Evolutionary conservation across 2,113 vertebrate species (phyloP).

Genomic region (Heloderma charlesbogerti): DNA sequence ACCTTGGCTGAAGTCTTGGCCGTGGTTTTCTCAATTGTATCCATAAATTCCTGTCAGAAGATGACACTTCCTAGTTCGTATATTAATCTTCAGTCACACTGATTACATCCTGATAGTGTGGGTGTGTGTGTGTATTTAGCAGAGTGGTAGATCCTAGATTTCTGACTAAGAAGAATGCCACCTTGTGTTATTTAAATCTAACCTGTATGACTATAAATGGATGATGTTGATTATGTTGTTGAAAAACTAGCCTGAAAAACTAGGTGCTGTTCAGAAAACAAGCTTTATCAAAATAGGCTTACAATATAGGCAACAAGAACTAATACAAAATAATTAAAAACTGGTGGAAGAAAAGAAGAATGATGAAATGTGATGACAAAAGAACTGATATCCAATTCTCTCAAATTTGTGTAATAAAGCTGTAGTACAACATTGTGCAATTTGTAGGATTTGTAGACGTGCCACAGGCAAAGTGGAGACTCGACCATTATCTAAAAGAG

Average conservation of each 20-base stretch:
- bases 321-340: not conserved
- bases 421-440: not conserved
- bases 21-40: not conserved
- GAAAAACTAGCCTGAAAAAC: not conserved
- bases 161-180: not conserved
- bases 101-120: not conserved
- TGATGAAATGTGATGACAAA: not conserved
- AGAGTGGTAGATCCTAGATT: too few relatives aligned
- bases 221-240: not conserved
- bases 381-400: not conserved
- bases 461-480: not conserved
- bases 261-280: too few relatives aligned
- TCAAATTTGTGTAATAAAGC: not conserved
- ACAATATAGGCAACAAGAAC: not conserved
- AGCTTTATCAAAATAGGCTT: too few relatives aligned
- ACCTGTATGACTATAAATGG: not conserved
- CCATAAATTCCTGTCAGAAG: not conserved
- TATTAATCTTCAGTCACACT: not conserved
- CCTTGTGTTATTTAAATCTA: not conserved
- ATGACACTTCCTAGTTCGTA: not conserved
- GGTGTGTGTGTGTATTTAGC: too few relatives aligned
- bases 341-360: not conserved
- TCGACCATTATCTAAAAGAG: not conserved
- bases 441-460: not conserved
- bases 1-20: not conserved